These are phyloP conservation scores for Aphelenchoides avenae DNA, from an alignment of 1,140 invertebrate genomes.

Conservation along the genomic window DNA sequence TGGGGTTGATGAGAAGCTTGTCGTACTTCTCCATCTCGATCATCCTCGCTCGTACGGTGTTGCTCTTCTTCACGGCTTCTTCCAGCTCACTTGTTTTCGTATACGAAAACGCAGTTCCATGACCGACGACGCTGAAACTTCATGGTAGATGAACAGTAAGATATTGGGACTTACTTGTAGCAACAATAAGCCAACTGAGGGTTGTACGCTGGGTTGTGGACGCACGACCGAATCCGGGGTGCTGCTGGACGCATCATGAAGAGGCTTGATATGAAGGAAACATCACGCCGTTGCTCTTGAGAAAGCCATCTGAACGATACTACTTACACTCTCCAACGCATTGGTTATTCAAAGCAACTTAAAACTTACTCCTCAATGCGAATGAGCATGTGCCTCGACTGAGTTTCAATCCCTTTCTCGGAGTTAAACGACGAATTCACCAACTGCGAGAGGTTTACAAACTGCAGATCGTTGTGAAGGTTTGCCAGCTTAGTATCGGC, in stretches of 20 bases:
- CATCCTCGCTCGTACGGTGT: constrained; percentile 41
- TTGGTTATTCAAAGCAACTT: not conserved
- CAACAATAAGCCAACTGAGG: constrained; percentile 29
- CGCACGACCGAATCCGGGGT: constrained; percentile 33
- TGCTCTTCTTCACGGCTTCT: constrained; percentile 47
- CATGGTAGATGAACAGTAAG: not conserved
- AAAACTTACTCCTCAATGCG: constrained; percentile 44
- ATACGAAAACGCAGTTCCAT: not conserved
- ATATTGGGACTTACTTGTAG: constrained; percentile 20
- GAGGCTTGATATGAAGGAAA: constrained; percentile 38
- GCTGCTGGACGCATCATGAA: constrained; percentile 30
- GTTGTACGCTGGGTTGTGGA: constrained; percentile 49
- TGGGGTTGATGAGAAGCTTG: constrained; percentile 45
- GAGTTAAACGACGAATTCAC: constrained; percentile 38
- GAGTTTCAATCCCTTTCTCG: constrained; percentile 33
- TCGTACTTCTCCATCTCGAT: constrained; percentile 51
- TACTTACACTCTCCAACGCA: constrained; percentile 16
- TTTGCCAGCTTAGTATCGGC: constrained; percentile 8
- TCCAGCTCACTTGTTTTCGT: constrained; percentile 38
- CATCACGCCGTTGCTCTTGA: constrained; percentile 31
- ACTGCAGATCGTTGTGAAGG: constrained; percentile 15
- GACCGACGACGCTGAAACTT: not conserved
- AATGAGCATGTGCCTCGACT: constrained; percentile 40
- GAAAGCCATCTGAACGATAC: constrained; percentile 40
- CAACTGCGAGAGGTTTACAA: constrained; percentile 33